These are phyloP conservation scores for Aleiodes leptofemur DNA, from an alignment of 2,888 invertebrate species.

Conservation along the genomic window DNA sequence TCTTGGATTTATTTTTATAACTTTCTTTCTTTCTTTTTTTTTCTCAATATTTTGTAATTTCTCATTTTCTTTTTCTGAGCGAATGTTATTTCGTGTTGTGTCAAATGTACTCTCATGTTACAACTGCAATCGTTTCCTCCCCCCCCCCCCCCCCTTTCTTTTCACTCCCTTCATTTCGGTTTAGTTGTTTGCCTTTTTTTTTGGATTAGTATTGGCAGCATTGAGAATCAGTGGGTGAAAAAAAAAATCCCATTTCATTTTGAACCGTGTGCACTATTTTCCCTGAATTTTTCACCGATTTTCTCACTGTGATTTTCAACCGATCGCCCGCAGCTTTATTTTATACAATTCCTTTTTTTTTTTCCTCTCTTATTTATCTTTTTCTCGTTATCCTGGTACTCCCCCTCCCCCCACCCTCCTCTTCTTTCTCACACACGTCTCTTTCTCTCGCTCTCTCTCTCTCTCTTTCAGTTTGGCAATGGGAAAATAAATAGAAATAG, in stretches of 20 bases:
- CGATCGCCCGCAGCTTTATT: conserved; percentile 39
- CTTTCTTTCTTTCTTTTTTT: not conserved
- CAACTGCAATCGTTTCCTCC: no score
- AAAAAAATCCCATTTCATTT: conserved; percentile 24
- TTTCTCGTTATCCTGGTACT: conserved; percentile 15
- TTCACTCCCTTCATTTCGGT: no score
- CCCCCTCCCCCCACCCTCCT: conserved; percentile 36
- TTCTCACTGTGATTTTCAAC: conserved; percentile 49
- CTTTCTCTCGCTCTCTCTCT: conserved; percentile 29
- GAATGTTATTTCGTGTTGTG: no score
- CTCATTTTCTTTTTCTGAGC: no score
- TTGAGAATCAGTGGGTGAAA: not conserved
- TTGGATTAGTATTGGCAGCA: no score
- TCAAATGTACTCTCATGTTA: no score
- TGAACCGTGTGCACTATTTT: conserved; percentile 33
- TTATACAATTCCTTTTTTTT: conserved; percentile 8
- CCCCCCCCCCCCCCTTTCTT: no score
- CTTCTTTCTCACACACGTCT: conserved; percentile 47
- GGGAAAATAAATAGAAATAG: not conserved
- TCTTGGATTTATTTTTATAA: not conserved
- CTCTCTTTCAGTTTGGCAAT: conserved; percentile 22
- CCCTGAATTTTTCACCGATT: conserved; percentile 52
- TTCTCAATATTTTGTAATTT: conserved; percentile 9
- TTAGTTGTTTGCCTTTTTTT: no score
- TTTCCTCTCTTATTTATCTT: conserved; percentile 31